A percentile compares a stretch with the other conserved stretches of the same genome.
Evolutionary conservation across 2,797 vertebrate species (phyloP).

Genomic region (Mallotus villosus): DNA sequence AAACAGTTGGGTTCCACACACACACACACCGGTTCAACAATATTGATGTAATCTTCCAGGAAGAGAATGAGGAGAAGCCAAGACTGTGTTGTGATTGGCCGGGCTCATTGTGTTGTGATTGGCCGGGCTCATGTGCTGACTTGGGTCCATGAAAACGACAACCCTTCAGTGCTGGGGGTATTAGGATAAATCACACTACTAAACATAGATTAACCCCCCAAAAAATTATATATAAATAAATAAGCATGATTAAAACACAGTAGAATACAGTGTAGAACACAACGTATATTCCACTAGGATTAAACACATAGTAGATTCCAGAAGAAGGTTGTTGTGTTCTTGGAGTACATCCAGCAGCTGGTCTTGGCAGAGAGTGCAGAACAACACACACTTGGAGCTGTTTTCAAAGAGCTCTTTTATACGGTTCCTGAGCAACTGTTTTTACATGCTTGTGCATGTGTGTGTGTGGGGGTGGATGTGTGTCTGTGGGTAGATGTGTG

Average conservation of each 20-base stretch:
- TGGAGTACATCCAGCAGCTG: not conserved
- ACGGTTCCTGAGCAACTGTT: not conserved
- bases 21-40: conserved; percentile 10
- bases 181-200: conserved; percentile 13
- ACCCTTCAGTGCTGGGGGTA: conserved; percentile 15
- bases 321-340: not conserved
- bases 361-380: too few species aligned
- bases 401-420: not conserved
- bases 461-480: not conserved
- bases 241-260: not conserved
- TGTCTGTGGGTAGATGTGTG: not conserved
- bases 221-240: not conserved
- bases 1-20: not conserved
- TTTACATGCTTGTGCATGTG: not conserved
- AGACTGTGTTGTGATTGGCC: conserved; percentile 56
- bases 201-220: not conserved
- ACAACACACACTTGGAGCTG: not conserved
- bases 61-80: conserved; percentile 30
- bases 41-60: conserved; percentile 61
- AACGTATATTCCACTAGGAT: not conserved
- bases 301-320: not conserved
- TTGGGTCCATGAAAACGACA: conserved; percentile 45
- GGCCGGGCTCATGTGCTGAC: conserved; percentile 32
- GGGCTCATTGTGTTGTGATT: conserved; percentile 49
- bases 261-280: not conserved